Conservation (phyloP, 2,888 invertebrate genomes). For the Tholera decimalis region DNA sequence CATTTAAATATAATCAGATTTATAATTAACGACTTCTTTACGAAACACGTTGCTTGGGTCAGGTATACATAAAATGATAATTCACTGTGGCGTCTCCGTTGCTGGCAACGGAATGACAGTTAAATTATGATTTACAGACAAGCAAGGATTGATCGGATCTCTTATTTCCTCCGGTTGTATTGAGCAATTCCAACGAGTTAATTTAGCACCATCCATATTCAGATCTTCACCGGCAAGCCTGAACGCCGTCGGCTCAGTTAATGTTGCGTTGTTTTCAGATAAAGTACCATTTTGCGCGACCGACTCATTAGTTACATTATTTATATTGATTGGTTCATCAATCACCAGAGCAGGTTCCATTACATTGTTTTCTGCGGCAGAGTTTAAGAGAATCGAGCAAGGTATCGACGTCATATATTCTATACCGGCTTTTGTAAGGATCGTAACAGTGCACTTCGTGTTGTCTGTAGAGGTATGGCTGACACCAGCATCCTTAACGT, state of each 20-base stretch:
- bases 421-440: slow-evolving; percentile 82
- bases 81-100: slow-evolving; percentile 57
- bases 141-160: slow-evolving; percentile 88
- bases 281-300: slow-evolving; percentile 25
- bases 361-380: slow-evolving; percentile 88
- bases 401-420: slow-evolving; percentile 89
- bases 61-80: background rate
- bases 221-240: slow-evolving; percentile 67
- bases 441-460: slow-evolving; percentile 87
- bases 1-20: background rate
- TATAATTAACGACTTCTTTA: background rate
- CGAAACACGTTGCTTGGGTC: slow-evolving; percentile 23
- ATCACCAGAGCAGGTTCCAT: slow-evolving; percentile 78
- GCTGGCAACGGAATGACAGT: slow-evolving; percentile 82
- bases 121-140: slow-evolving; percentile 80
- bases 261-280: slow-evolving; percentile 46
- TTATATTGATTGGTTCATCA: slow-evolving; percentile 63
- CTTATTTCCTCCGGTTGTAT: slow-evolving; percentile 75
- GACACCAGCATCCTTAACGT: slow-evolving; percentile 79
- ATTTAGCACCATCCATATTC: slow-evolving; percentile 57
- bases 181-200: slow-evolving; percentile 74
- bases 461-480: slow-evolving; percentile 76
- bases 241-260: slow-evolving; percentile 73
- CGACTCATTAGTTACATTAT: slow-evolving; percentile 48
- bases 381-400: slow-evolving; percentile 85